Percentiles rank a stretch among this genome's conserved stretches.
Conservation (phyloP, 2,113 vertebrate species). For the Gymnarchus niloticus region DNA sequence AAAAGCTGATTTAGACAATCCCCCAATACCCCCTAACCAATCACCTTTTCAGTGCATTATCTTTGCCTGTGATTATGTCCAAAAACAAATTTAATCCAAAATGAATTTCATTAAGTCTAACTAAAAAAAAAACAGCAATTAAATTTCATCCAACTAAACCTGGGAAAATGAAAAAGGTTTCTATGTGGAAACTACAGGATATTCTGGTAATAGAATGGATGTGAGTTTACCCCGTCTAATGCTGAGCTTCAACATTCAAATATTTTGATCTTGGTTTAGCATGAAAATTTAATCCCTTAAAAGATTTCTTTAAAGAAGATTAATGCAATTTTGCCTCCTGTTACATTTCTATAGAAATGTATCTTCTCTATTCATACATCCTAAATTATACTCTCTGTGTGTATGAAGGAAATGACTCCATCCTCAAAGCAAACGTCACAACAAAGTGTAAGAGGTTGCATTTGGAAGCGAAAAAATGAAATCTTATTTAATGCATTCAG, state of each 20-base stretch:
- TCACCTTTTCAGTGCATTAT: not conserved
- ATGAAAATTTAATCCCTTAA: constrained; percentile 59
- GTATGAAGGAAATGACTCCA: constrained; percentile 45
- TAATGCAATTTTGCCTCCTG: constrained; percentile 61
- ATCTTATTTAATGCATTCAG: constrained; percentile 31
- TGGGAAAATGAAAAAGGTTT: not conserved
- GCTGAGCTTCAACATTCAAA: constrained; percentile 57
- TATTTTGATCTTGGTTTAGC: constrained; percentile 64
- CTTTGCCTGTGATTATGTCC: not conserved
- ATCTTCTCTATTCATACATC: constrained; percentile 51
- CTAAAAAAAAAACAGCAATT: not conserved
- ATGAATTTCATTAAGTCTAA: not conserved
- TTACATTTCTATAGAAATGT: constrained; percentile 61
- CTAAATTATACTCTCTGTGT: constrained; percentile 51
- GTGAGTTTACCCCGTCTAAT: constrained; percentile 46
- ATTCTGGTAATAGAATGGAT: constrained; percentile 18
- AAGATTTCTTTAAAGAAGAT: constrained; percentile 58
- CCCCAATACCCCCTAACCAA: no score
- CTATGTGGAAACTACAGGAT: not conserved
- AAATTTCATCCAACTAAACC: not conserved
- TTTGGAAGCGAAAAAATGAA: constrained; percentile 44
- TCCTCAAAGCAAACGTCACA: constrained; percentile 53
- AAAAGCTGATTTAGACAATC: constrained; percentile 8
- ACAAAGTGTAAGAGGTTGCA: constrained; percentile 39
- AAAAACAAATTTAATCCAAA: constrained; percentile 3